These are phyloP conservation scores for Chrysaora quinquecirrha DNA, from an alignment of 30 jellyfish, hydroid and myxozoan genomes.

Conservation along the genomic window DNA sequence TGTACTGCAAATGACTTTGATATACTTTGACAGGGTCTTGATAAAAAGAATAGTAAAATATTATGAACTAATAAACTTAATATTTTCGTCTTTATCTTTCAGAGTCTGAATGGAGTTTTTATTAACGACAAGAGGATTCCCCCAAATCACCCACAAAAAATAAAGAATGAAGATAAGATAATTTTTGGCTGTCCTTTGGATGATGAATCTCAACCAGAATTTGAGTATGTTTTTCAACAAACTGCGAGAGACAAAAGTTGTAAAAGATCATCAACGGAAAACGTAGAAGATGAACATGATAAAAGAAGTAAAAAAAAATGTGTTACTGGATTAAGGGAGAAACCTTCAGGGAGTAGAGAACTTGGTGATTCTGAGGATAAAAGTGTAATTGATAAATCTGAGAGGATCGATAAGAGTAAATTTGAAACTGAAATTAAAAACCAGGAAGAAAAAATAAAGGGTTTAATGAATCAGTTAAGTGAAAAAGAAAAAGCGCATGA, in stretches of 20 bases:
- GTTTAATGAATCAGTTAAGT: constrained; percentile 34
- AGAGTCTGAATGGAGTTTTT: constrained; percentile 95
- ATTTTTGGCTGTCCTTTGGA: constrained; percentile 92
- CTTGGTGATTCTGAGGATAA: too few species aligned
- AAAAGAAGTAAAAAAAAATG: constrained; percentile 24
- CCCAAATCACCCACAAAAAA: constrained; percentile 62
- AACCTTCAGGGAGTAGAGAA: neutral
- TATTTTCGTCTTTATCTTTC: constrained; percentile 13
- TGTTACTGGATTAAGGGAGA: neutral
- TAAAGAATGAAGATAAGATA: constrained; percentile 75
- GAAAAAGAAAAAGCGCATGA: constrained; percentile 63
- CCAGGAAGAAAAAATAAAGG: constrained; percentile 69
- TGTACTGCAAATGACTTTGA: too few species aligned
- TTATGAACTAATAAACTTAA: too few species aligned
- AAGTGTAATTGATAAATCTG: too few species aligned
- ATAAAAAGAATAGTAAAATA: too few species aligned
- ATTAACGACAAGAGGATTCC: constrained; percentile 70
- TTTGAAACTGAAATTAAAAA: constrained; percentile 72
- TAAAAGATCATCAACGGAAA: constrained; percentile 18
- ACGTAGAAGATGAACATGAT: neutral
- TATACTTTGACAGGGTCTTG: neutral
- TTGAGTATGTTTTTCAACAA: constrained; percentile 85
- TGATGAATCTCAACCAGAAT: constrained; percentile 64
- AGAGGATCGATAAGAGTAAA: constrained; percentile 19
- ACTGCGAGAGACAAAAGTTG: constrained; percentile 5